Conservation (phyloP, 2,888 invertebrate species). For the Trypoxylon attenuatum region DNA sequence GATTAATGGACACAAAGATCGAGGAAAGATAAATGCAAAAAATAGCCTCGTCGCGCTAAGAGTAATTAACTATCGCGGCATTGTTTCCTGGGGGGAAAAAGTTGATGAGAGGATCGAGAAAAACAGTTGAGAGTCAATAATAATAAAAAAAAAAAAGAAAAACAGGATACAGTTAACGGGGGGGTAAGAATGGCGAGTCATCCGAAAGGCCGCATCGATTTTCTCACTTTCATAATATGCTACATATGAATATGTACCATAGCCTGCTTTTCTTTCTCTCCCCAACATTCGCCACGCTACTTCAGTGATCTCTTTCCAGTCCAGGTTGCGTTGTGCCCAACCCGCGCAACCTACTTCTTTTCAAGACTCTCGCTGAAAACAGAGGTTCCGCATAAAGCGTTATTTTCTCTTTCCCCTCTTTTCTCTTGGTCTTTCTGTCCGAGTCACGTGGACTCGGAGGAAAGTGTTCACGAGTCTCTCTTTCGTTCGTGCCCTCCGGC, state of each 20-base stretch:
- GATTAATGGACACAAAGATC: too few relatives aligned
- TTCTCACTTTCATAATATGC: slow-evolving; percentile 56
- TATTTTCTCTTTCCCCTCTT: too few relatives aligned
- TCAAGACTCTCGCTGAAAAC: slow-evolving; percentile 26
- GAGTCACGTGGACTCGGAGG: too few relatives aligned
- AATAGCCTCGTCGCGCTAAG: too few relatives aligned
- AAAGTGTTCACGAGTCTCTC: too few relatives aligned
- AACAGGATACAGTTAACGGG: slow-evolving; percentile 3
- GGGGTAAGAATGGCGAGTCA: slow-evolving; percentile 16
- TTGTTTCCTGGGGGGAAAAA: too few relatives aligned
- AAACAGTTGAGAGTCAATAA: too few relatives aligned
- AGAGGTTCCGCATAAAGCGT: slow-evolving; percentile 7
- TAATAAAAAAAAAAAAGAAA: slow-evolving; percentile 23
- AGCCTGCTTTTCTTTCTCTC: slow-evolving; percentile 28
- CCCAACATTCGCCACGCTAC: slow-evolving; percentile 16
- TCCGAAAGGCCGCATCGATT: slow-evolving; percentile 60
- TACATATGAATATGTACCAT: slow-evolving; percentile 47
- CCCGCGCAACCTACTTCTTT: slow-evolving; percentile 54
- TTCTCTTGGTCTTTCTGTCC: too few relatives aligned
- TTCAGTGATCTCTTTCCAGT: slow-evolving; percentile 9
- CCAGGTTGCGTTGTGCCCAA: slow-evolving; percentile 24
- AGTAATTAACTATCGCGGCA: too few relatives aligned
- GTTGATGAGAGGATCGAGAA: too few relatives aligned
- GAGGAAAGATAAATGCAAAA: too few relatives aligned
- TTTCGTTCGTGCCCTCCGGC: too few relatives aligned